Base-by-base conservation (phyloP, 2,113 vertebrate genomes). In the Gadus macrocephalus region DNA sequence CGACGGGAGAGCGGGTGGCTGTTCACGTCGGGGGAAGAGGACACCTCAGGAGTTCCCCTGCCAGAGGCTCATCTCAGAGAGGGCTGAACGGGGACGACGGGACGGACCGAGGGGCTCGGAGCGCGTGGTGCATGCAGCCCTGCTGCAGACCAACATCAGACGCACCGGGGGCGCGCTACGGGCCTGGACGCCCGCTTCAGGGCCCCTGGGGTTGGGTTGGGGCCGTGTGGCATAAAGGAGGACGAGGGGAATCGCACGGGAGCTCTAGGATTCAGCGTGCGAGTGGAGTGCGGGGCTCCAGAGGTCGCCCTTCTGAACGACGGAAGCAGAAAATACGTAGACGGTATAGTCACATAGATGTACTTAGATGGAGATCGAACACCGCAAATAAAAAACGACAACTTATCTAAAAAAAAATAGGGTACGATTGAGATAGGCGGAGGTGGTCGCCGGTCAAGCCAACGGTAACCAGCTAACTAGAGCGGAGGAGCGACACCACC, bases 51-150 rank as follows among this genome's bases (percentile, higher is more conserved):
- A 87, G 92, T 88, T 84, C 83, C 84, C 89, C 91, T 92, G 92
- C 90, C 91, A 87, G 91, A 93, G 92, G 94, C 90, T 93, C 95
- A 95, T 96, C 91, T 93, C 93, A 90, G 90, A 90, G 89, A 88
- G 91, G 90, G 89, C 84, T 9, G 42, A 49, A 49, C 42, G 11
- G 42, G 42, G 12, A 49, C 12, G 42, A 14, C 38, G 38, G 9
- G 11, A 9, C 42, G 8, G 42, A 9, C 12, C 42, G 42, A 49
- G 42, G 86, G 86, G 88, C 84, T 81, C 78, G 0, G 80, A 83
- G 77, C 75, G 88, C 81, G 69, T 82, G 86, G 88, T 90, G 84
- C 67, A 89, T 89, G 91, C 92, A 95, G 93, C 85, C 89, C 93
- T 68, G 94, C 93, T 94, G 89, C 91, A 91, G 88, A 20, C 89